Evolutionary conservation across 1,140 invertebrate genomes (phyloP), one percentile per base, ranked within the genome.

Genomic region (Ceratoteleas bidentatus): DNA sequence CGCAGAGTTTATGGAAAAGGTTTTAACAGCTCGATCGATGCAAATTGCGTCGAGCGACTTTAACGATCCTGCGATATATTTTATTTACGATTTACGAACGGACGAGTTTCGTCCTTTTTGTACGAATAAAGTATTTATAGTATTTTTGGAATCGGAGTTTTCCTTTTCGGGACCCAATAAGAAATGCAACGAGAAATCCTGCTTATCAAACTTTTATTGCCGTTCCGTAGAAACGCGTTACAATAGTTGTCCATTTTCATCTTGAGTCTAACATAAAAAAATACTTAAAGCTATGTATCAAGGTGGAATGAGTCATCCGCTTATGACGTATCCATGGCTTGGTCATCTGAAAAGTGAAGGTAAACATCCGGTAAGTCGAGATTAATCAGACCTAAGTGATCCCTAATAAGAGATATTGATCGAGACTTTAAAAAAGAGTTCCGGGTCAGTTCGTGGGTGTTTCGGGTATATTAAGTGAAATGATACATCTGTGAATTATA

Each of bases 301-400:
- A 53, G 10, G 43, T 34, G 53, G 64, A 65, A 52, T 62, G 57
- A 69, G 57, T n/a, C 64, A 57, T 68, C 58, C 40, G 24, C 85
- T 85, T 85, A 9, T 85, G 77, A n/a, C 68, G 87, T 80, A 9
- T 88, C 88, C 87, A 89, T 89, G 3, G 75, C 6, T 62, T 87
- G 85, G 6, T 86, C 86, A 14, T 68, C 82, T 88, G 68, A 34
- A 87, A 52, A 24, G 24, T 2, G 4, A 4, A 24, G 1, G 1
- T 1, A 24, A 24, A 24, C 24, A 24, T 24, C 24, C 24, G 24
- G 24, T 24, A 49, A 11, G 10, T 49, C 10, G 14, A 49, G 14
- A 49, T 49, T 49, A 49, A 49, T 13, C 47, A 43, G 9, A n/a
- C 8, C 8, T 43, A 43, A 43, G n/a, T 43, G 8, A 43, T 43